Evolutionary conservation across 2,888 invertebrate species (phyloP).

Genomic region (Cancer borealis): DNA sequence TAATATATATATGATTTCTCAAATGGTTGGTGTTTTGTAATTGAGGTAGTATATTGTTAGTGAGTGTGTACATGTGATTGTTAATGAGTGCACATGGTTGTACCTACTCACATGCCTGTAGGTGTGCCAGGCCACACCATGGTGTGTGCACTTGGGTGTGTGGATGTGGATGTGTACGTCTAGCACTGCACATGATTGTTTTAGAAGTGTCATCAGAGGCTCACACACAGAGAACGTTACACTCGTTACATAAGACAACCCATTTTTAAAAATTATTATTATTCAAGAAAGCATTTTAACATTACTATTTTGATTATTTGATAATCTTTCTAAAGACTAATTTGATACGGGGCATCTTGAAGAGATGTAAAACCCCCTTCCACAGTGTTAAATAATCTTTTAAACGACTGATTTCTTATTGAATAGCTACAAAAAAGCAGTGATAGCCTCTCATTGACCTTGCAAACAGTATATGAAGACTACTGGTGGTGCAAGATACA

Average conservation of each 20-base stretch:
- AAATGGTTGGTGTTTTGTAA: not conserved
- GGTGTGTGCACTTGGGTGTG: not conserved
- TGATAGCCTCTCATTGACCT: not conserved
- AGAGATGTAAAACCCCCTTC: not conserved
- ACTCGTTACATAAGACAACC: not conserved
- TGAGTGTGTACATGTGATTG: constrained; percentile 15
- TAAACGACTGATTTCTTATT: not conserved
- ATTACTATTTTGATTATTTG: not conserved
- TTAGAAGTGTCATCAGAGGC: not conserved
- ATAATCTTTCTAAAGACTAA: not conserved
- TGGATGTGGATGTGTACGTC: not conserved
- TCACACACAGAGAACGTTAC: not conserved
- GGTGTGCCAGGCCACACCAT: not conserved
- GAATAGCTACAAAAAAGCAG: not conserved
- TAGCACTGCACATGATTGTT: not conserved
- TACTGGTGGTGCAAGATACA: not conserved
- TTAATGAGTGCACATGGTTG: constrained; percentile 18
- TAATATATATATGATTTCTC: not conserved
- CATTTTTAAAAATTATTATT: not conserved
- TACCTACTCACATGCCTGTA: not conserved
- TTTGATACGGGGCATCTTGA: not conserved
- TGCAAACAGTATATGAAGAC: not conserved
- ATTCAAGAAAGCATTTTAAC: not conserved
- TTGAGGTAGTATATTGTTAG: not conserved
- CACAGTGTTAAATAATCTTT: not conserved